phyloP scores from a whole-genome alignment of 2,113 vertebrate species.

The Silurus glanis region DNA sequence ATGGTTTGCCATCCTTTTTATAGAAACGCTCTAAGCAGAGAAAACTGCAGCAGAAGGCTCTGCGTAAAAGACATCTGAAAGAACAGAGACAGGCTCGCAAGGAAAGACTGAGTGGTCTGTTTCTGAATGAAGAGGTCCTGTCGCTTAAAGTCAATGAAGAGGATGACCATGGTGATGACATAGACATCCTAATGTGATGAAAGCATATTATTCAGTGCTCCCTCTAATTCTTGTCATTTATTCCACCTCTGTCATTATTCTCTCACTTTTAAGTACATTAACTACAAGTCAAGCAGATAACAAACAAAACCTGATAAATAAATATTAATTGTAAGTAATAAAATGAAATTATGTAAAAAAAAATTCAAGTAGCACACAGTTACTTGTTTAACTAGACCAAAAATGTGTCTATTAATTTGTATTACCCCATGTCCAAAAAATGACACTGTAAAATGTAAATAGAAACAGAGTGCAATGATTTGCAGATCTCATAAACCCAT shows the following conservation, averaged over 20 bases:
- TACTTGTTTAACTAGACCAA: not conserved
- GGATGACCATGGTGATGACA: constrained; percentile 86
- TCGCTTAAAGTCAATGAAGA: constrained; percentile 94
- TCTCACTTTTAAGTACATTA: not conserved
- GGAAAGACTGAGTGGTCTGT: constrained; percentile 95
- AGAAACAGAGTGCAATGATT: too few relatives aligned
- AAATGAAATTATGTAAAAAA: not conserved
- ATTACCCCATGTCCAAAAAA: too few relatives aligned
- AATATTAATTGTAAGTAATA: not conserved
- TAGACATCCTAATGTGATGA: constrained; percentile 96
- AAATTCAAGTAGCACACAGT: not conserved
- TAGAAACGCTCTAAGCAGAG: constrained; percentile 97
- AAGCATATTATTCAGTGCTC: constrained; percentile 82
- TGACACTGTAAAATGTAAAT: too few relatives aligned
- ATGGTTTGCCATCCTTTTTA: not conserved
- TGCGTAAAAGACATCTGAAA: constrained; percentile 95
- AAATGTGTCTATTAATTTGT: not conserved
- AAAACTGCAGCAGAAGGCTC: constrained; percentile 96
- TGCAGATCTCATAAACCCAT: too few relatives aligned
- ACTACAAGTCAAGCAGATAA: not conserved
- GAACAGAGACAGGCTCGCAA: constrained; percentile 96
- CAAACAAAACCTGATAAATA: not conserved
- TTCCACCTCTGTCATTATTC: not conserved
- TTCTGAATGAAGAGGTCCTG: constrained; percentile 96
- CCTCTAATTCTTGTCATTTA: constrained; percentile 76